These are phyloP conservation scores for Pyralis farinalis DNA, from an alignment of 2,888 invertebrate genomes.

Conservation along the genomic window DNA sequence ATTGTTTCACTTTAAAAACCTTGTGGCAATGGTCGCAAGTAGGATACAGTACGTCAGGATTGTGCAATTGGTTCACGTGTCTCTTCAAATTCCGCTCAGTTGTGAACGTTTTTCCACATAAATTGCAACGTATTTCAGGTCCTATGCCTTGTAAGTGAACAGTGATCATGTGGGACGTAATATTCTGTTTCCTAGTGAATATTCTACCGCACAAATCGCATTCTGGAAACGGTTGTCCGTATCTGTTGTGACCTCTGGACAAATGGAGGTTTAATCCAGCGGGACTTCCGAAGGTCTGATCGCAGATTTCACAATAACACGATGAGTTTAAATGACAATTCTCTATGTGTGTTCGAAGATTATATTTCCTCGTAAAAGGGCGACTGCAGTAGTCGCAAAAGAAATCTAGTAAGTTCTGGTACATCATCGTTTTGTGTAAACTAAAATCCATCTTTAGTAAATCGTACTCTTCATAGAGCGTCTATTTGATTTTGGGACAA, in stretches of 20 bases:
- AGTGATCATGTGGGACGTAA: slow-evolving; percentile 59
- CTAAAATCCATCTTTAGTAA: too few species aligned
- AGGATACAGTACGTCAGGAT: slow-evolving; percentile 43
- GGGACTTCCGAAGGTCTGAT: slow-evolving; percentile 47
- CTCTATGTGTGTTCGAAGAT: slow-evolving; percentile 58
- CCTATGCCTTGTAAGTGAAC: slow-evolving; percentile 48
- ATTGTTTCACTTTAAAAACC: slow-evolving; percentile 47
- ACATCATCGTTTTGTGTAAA: slow-evolving; percentile 23
- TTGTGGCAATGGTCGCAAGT: slow-evolving; percentile 53
- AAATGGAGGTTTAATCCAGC: slow-evolving; percentile 49
- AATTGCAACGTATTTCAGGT: slow-evolving; percentile 37
- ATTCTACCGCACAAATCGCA: slow-evolving; percentile 61
- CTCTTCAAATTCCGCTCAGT: slow-evolving; percentile 53
- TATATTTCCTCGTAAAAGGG: slow-evolving; percentile 58
- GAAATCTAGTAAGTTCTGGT: slow-evolving; percentile 31
- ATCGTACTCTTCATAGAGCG: too few species aligned
- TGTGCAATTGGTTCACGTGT: slow-evolving; percentile 52
- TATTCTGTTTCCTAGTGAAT: slow-evolving; percentile 62
- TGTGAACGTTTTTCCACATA: slow-evolving; percentile 51
- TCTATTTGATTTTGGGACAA: too few species aligned
- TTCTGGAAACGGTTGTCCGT: slow-evolving; percentile 48
- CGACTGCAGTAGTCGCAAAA: slow-evolving; percentile 60
- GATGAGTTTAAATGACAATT: slow-evolving; percentile 52
- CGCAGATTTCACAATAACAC: slow-evolving; percentile 51
- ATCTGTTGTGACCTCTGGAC: slow-evolving; percentile 50